Conservation (phyloP, 2,888 invertebrate genomes). For the Terebella lapidaria region DNA sequence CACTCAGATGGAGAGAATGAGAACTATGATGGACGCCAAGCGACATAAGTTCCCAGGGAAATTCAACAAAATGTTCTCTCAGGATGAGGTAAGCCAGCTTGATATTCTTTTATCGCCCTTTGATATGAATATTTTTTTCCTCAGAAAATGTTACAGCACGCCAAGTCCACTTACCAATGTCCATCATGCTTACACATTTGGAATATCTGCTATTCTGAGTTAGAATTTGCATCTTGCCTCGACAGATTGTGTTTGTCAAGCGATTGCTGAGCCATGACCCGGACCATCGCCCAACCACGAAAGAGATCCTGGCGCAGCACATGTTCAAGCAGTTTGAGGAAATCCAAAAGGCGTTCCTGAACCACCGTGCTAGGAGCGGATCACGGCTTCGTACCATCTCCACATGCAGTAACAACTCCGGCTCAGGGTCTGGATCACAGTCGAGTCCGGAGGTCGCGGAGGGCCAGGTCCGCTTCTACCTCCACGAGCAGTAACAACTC, state of each 20-base stretch:
- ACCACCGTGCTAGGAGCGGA: not conserved
- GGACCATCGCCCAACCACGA: constrained; percentile 18
- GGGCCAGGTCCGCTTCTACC: too few species aligned
- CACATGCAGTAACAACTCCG: not conserved
- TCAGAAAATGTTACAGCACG: too few species aligned
- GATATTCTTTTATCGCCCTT: not conserved
- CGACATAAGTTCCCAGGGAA: constrained; percentile 61
- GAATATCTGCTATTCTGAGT: too few species aligned
- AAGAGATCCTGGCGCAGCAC: constrained; percentile 15
- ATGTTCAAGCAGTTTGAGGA: constrained; percentile 20
- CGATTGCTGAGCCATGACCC: constrained; percentile 18
- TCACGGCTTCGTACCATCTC: not conserved
- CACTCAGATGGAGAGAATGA: constrained; percentile 82
- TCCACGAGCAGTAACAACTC: not conserved
- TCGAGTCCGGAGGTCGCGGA: not conserved
- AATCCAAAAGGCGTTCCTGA: not conserved
- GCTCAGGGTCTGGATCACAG: not conserved
- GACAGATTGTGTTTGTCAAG: constrained; percentile 7
- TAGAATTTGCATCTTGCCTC: too few species aligned
- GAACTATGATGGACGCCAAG: constrained; percentile 59
- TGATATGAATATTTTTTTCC: not conserved
- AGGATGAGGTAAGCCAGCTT: constrained; percentile 63
- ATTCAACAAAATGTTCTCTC: constrained; percentile 62
- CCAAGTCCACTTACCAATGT: too few species aligned
- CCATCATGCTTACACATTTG: too few species aligned